A percentile compares a stretch with the other conserved stretches of the same genome.
phyloP scores from a whole-genome alignment of 1,140 invertebrate species.

The Drosophila parabipectinata region DNA sequence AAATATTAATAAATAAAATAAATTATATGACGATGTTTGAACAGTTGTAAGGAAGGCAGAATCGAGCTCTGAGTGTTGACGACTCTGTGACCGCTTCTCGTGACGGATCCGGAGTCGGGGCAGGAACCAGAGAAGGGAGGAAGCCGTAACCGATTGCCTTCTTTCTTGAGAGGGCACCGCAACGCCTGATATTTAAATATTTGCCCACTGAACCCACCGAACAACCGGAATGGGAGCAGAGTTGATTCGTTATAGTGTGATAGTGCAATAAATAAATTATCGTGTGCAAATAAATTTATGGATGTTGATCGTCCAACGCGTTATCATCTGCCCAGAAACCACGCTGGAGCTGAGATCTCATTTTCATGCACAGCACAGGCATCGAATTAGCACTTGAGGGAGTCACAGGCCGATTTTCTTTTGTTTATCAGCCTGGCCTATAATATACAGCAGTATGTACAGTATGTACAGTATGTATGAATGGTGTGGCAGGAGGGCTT shows the following conservation, averaged over 20 bases:
- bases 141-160: background rate
- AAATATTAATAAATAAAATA: conserved; percentile 59
- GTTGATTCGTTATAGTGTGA: conserved; percentile 20
- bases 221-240: background rate
- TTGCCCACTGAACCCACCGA: conserved; percentile 25
- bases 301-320: conserved; percentile 36
- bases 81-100: conserved; percentile 25
- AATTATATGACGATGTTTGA: conserved; percentile 52
- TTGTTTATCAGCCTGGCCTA: conserved; percentile 38
- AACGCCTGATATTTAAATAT: conserved; percentile 44
- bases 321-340: conserved; percentile 55
- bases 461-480: background rate
- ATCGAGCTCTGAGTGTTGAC: conserved; percentile 39
- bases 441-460: background rate
- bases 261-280: conserved; percentile 78
- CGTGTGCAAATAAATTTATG: conserved; percentile 79
- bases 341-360: conserved; percentile 6
- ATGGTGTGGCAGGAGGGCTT: background rate
- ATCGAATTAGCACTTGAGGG: conserved; percentile 60
- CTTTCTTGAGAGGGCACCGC: conserved; percentile 2
- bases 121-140: background rate
- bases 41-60: conserved; percentile 75
- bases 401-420: conserved; percentile 20
- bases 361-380: conserved; percentile 69
- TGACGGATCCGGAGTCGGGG: conserved; percentile 1